Base-by-base conservation (phyloP, 1,140 invertebrate species). In the Sitodiplosis mosellana region DNA sequence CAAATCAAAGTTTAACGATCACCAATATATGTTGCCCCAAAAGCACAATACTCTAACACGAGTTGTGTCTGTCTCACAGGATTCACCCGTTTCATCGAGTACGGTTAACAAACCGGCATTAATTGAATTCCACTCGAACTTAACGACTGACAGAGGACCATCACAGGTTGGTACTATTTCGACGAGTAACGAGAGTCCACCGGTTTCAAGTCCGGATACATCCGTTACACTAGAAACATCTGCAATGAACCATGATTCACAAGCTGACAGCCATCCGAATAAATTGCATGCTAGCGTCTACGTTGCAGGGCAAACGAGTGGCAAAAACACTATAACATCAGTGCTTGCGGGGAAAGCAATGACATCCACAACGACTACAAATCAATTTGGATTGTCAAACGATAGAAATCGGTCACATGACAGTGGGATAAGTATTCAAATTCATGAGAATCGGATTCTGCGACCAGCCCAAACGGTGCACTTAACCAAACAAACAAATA, bases 281-380 rank as follows among this genome's bases (percentile, higher is more conserved):
- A 45, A 47, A 47, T 6, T 33, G n/a, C 45, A 33, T 6, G 18
- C 4, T 15, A 18, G 33, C 14, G 22, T 38, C 15, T 40, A 21
- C 2, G n/a, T 46, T 12, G 50, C 54, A 14, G 15, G 22, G 40
- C 11, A 64, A 55, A 58, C 59, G 2, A 66, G 78, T 10, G 78
- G 79, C 43, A 75, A 78, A 52, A 82, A 83, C 53, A 83, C 81
- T 0, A 79, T 83, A 33, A 83, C 82, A 1, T 83, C 81, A 15
- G 80, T 83, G 5, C 60, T 83, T 40, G 79, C 81, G 11, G 81
- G 81, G 18, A 72, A 76, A 60, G 73, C 80, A 1, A 81, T 81
- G 52, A 83, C 81, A 0, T 76, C 76, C 2, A 81, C 78, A 0
- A 77, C 81, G 3, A 79, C 82, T 7, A 74, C 82, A 38, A 80